Percentiles rank a stretch among this genome's conserved stretches.
These are phyloP conservation scores for Propithecus coquereli DNA, from an alignment of 2,113 vertebrate species.

Conservation along the genomic window DNA sequence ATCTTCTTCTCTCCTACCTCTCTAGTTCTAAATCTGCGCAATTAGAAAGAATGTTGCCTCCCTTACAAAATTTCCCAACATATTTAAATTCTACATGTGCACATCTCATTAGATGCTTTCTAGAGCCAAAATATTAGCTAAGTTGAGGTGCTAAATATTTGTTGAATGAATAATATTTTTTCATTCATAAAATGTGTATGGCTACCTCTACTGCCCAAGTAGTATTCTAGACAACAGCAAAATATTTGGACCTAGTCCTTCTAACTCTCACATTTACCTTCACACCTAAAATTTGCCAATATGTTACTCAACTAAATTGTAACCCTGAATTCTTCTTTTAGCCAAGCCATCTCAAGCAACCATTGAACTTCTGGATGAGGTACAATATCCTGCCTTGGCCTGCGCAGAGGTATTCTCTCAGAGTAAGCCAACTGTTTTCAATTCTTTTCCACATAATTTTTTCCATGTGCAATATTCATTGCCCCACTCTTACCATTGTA, in stretches of 20 bases:
- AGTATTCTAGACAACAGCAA: neutral
- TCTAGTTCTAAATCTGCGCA: neutral
- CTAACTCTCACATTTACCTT: slow-evolving; percentile 10
- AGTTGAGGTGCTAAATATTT: neutral
- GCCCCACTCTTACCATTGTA: neutral
- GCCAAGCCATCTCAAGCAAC: neutral
- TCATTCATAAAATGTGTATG: neutral
- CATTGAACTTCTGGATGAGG: slow-evolving; percentile 1
- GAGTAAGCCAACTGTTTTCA: slow-evolving; percentile 29
- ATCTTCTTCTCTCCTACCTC: neutral
- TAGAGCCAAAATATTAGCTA: neutral
- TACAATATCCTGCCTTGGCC: neutral
- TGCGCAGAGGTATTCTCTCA: neutral
- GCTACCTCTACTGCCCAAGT: neutral
- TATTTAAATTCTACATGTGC: neutral
- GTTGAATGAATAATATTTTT: neutral
- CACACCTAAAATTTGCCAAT: slow-evolving; percentile 5
- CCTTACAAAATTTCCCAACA: neutral
- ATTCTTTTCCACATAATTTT: neutral
- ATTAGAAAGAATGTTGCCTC: neutral
- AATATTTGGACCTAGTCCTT: slow-evolving; percentile 2
- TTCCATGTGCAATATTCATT: neutral
- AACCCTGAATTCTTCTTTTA: slow-evolving; percentile 33
- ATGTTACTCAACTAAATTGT: neutral
- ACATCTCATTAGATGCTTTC: neutral